phyloP scores from a whole-genome alignment of 2,113 vertebrate genomes.

The Cebus imitator region DNA sequence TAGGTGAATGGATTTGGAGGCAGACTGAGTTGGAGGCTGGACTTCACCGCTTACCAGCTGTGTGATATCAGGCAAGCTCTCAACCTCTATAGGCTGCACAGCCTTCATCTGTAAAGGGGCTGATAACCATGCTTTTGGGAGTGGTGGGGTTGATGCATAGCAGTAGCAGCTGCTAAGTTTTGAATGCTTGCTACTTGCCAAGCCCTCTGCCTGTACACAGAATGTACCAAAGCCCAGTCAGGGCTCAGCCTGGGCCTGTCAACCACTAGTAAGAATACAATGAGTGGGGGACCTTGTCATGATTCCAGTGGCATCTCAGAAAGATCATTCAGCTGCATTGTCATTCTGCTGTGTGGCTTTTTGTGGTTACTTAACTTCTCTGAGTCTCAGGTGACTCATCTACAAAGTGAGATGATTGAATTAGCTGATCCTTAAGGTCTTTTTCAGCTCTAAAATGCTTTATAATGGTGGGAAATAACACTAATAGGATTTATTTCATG shows the following conservation, averaged over 20 bases:
- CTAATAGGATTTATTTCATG: neutral
- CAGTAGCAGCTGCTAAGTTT: neutral
- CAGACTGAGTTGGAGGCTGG: neutral
- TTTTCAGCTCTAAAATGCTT: neutral
- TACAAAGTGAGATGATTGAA: neutral
- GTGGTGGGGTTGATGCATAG: neutral
- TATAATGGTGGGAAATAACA: neutral
- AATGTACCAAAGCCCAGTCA: rapidly evolving
- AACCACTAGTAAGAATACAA: neutral
- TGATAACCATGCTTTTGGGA: neutral
- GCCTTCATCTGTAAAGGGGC: neutral
- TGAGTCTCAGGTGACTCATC: neutral
- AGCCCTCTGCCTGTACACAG: neutral
- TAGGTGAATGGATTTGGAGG: neutral
- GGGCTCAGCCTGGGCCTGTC: neutral
- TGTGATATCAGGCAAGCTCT: neutral
- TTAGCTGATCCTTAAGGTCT: neutral
- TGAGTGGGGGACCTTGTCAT: neutral
- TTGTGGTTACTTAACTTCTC: neutral
- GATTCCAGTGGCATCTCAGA: neutral
- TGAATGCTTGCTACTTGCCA: neutral
- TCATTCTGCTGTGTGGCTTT: neutral
- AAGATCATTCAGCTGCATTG: neutral
- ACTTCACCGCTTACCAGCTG: neutral
- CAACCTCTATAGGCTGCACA: neutral